Evolutionary conservation across 2,113 vertebrate species (phyloP), one percentile per base, ranked within the genome.

Genomic region (Plecotus auritus): DNA sequence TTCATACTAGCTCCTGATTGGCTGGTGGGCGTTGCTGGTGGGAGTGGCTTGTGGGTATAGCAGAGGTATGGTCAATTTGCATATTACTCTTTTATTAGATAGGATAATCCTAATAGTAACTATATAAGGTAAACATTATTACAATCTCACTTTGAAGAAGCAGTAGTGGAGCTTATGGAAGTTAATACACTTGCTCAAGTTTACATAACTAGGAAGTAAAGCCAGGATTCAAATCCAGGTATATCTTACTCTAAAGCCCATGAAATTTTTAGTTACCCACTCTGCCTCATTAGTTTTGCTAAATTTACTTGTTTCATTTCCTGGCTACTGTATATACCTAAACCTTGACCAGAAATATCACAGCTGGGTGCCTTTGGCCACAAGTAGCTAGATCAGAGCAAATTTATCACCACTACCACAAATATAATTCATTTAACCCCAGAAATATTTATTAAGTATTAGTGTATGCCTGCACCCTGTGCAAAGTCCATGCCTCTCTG

Each of bases 71-170:
- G n/a, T n/a, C n/a, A n/a, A n/a, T n/a, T n/a, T n/a, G n/a, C n/a
- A n/a, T n/a, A n/a, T n/a, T n/a, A n/a, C n/a, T n/a, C n/a, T n/a
- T n/a, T n/a, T n/a, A n/a, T n/a, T n/a, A n/a, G n/a, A n/a, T n/a
- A n/a, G n/a, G n/a, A 91, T 85, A 70, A 91, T 91, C 7, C 26
- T 82, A 91, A 56, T 61, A 92, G 51, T 22, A 72, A 70, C 13
- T 77, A 2, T 89, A 78, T 49, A 30, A 85, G 5, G 32, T 83
- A 81, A 42, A 37, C 4, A 18, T 93, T 85, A 76, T 91, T 88
- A 66, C 37, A 81, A 56, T 85, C n/a, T 85, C 26, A 70, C 70
- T 94, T 90, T 90, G 77, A 80, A 91, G 67, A 91, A 76, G 32
- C 28, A 92, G 9, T n/a, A 66, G n/a, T 74, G 11, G 32, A 93